phyloP scores from a whole-genome alignment of 2,888 invertebrate genomes.

The Tuberolachnus salignus region DNA sequence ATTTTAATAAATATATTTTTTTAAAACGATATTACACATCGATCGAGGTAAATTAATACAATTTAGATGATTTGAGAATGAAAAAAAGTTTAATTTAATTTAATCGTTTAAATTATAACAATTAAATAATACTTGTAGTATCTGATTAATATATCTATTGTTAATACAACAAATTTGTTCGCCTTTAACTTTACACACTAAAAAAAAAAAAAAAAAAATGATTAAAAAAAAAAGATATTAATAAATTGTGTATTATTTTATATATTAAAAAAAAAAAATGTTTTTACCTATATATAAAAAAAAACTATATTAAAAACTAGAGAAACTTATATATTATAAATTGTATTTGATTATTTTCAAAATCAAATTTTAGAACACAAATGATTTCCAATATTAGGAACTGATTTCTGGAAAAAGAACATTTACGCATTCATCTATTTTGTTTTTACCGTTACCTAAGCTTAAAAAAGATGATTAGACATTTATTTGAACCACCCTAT shows the following conservation, averaged over 20 bases:
- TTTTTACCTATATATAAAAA: not conserved
- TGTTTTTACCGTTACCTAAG: not conserved
- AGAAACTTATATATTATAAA: not conserved
- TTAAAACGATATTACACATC: too few species aligned
- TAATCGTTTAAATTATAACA: not conserved
- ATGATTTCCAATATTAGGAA: constrained; percentile 21
- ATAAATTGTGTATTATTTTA: not conserved
- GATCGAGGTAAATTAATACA: too few species aligned
- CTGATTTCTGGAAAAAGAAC: constrained; percentile 15
- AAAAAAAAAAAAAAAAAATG: not conserved
- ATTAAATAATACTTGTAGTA: not conserved
- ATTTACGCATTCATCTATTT: not conserved
- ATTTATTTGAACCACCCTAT: constrained; percentile 27
- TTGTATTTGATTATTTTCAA: not conserved
- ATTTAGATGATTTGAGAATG: too few species aligned
- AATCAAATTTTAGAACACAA: constrained; percentile 43
- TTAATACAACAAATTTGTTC: constrained; percentile 18
- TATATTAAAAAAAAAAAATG: constrained; percentile 27
- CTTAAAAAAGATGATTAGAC: not conserved
- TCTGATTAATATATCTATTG: not conserved
- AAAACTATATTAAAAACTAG: not conserved
- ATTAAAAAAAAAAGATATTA: not conserved
- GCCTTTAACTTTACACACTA: not conserved
- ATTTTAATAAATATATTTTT: too few species aligned
- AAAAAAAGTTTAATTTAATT: not conserved